Base-by-base conservation (phyloP, 35 echinoderm and acorn worm species). In the Ophioderma brevispina region DNA sequence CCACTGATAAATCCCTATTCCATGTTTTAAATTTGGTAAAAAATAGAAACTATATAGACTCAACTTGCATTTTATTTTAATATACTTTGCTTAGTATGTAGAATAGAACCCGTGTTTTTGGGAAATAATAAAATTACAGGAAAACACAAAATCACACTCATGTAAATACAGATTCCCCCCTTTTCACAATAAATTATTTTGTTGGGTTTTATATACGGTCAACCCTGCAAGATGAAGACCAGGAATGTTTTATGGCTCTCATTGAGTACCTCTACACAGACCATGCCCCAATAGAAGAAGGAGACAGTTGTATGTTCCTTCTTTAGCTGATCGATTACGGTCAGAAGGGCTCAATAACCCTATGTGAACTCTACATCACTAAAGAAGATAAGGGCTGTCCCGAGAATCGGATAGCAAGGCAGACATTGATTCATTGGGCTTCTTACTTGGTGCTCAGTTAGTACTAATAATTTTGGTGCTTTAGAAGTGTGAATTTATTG, bases 291-390 rank as follows among this genome's bases (percentile, higher is more conserved):
- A 92, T 95, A 1, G 94, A 91, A 76, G 94, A 92, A 0, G 82
- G 80, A 2, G 94, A 95, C 79, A 78, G 80, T 36, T 95, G 18
- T 85, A 89, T 25, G 92, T 95, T 64, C 38, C 92, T 15, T 75
- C 87, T 0, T 38, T 86, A 10, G 94, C 85, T n/a, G 89, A 92
- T 55, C 39, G 86, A 32, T 95, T n/a, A 85, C 40, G 90, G 84
- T 43, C 89, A 92, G 55, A 80, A 87, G 5, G 14, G 94, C 35
- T 85, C 92, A 23, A 95, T 84, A 79, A 95, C 88, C 34, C 52
- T 95, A 14, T 95, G 94, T 82, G 94, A 95, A 70, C 59, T 95
- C 37, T 92, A 95, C 94, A 95, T 95, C 80, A 95, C 94, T 31
- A 92, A 92, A 46, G 94, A 91, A 19, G n/a, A 88, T 95, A 0